Evolutionary conservation across 2,888 invertebrate genomes (phyloP).

Genomic region (Nomada flava): DNA sequence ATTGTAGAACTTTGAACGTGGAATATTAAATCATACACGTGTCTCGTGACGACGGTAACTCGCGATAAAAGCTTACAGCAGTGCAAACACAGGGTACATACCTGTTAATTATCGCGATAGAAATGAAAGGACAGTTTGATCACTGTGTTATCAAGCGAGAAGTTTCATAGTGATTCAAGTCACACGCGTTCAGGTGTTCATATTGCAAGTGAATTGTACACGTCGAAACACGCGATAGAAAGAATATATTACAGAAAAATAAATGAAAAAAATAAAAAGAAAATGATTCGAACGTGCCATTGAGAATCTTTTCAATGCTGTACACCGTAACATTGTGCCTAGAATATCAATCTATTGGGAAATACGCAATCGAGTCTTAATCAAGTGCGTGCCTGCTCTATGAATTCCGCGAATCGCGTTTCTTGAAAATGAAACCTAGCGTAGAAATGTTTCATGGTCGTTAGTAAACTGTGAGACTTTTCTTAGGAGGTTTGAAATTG

Average conservation of each 20-base stretch:
- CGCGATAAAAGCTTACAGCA: constrained; percentile 43
- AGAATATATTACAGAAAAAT: background rate
- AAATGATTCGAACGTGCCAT: background rate
- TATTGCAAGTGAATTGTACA: background rate
- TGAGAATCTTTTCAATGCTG: constrained; percentile 1
- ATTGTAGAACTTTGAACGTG: background rate
- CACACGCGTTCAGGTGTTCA: background rate
- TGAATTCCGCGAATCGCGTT: background rate
- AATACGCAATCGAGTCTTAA: constrained; percentile 13
- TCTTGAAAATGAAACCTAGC: background rate
- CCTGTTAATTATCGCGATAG: constrained; percentile 39
- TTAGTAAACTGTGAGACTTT: background rate
- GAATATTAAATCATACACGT: constrained; percentile 32
- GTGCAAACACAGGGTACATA: constrained; percentile 31
- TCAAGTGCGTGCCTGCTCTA: background rate
- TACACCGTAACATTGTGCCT: background rate
- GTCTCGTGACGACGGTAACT: constrained; percentile 29
- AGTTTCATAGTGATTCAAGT: background rate
- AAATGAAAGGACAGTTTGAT: background rate
- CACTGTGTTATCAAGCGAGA: background rate
- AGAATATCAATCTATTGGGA: background rate
- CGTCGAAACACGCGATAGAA: no score
- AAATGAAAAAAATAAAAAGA: background rate
- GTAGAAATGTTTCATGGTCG: background rate
- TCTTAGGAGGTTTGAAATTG: background rate